Conservation (phyloP, 2,797 vertebrate genomes). For the Siniperca obscura region DNA sequence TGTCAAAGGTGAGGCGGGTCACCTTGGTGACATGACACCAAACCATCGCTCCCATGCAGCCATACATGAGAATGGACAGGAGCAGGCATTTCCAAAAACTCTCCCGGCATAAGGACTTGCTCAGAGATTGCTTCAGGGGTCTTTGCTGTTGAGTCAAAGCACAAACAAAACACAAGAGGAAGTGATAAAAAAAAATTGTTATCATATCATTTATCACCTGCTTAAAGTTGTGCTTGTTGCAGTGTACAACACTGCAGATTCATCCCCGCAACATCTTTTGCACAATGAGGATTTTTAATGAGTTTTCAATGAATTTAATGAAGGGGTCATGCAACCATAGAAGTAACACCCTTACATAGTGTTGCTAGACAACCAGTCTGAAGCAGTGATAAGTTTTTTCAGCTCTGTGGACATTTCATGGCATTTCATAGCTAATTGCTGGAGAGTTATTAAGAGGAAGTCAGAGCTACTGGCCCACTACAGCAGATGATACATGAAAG, state of each 20-base stretch:
- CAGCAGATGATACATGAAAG: constrained; percentile 14
- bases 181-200: not conserved
- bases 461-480: constrained; percentile 9
- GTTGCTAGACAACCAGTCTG: not conserved
- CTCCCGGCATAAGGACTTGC: constrained; percentile 96
- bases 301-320: not conserved
- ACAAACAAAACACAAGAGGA: constrained; percentile 27
- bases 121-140: constrained; percentile 94
- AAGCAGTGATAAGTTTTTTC: not conserved
- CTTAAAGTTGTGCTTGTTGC: not conserved
- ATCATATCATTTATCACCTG: not conserved
- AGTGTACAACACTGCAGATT: not conserved
- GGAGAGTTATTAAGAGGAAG: not conserved
- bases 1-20: constrained; percentile 96
- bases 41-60: constrained; percentile 96
- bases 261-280: constrained; percentile 8
- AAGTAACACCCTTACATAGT: not conserved
- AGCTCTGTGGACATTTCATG: constrained; percentile 6
- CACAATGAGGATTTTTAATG: not conserved
- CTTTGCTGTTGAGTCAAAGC: constrained; percentile 87
- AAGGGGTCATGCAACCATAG: not conserved
- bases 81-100: constrained; percentile 98
- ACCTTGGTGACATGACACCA: constrained; percentile 99
- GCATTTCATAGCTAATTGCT: not conserved
- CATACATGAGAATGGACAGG: constrained; percentile 95